Conservation (phyloP, 2,797 vertebrate genomes). For the Amblyraja radiata region DNA sequence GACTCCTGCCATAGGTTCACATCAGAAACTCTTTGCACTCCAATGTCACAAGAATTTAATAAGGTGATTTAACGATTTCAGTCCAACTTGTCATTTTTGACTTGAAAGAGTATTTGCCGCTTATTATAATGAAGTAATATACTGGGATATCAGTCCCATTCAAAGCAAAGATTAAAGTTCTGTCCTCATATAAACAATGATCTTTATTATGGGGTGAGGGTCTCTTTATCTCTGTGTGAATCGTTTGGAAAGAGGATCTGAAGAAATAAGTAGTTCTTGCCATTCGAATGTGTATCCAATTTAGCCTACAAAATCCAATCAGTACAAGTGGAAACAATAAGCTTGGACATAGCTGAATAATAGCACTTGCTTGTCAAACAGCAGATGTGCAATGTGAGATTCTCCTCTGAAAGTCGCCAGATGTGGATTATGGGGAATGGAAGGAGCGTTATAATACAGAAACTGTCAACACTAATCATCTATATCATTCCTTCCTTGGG, state of each 20-base stretch:
- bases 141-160: background rate
- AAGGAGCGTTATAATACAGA: constrained; percentile 10
- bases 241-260: constrained; percentile 29
- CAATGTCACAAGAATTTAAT: constrained; percentile 13
- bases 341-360: constrained; percentile 26
- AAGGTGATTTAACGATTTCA: constrained; percentile 3
- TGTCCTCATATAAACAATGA: constrained; percentile 27
- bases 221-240: constrained; percentile 37
- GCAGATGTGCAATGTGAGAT: constrained; percentile 32
- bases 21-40: background rate
- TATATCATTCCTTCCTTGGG: background rate
- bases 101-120: constrained; percentile 12
- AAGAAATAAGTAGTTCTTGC: constrained; percentile 22
- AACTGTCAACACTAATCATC: constrained; percentile 4
- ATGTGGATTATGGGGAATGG: constrained; percentile 30
- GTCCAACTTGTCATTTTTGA: constrained; percentile 22
- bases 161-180: constrained; percentile 33
- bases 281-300: constrained; percentile 36
- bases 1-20: background rate
- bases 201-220: constrained; percentile 23
- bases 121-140: background rate
- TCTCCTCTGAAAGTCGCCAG: constrained; percentile 19
- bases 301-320: constrained; percentile 27
- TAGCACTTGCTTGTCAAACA: constrained; percentile 25
- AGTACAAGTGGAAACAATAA: constrained; percentile 36